These are phyloP conservation scores for Drosophila albomicans DNA, from an alignment of 1,140 invertebrate genomes.

Conservation along the genomic window DNA sequence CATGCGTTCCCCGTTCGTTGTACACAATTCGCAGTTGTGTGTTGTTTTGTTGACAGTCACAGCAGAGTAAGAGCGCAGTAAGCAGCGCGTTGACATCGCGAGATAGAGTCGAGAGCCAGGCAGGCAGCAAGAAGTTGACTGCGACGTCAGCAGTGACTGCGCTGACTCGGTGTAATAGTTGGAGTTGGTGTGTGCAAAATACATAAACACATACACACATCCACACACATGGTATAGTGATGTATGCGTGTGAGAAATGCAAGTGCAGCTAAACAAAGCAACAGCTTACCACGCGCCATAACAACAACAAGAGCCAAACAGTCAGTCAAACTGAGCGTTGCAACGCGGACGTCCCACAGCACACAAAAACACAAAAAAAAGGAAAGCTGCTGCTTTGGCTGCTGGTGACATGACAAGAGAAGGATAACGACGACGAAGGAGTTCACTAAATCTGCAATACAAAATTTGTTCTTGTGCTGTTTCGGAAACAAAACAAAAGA, in stretches of 20 bases:
- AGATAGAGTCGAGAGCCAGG: slow-evolving; percentile 18
- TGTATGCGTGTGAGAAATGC: slow-evolving; percentile 38
- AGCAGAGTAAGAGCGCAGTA: neutral
- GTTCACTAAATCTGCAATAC: too few relatives aligned
- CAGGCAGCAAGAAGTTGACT: neutral
- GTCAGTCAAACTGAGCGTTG: slow-evolving; percentile 64
- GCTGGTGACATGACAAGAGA: slow-evolving; percentile 16
- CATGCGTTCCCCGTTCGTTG: slow-evolving; percentile 32
- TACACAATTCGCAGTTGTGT: slow-evolving; percentile 45
- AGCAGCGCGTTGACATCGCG: slow-evolving; percentile 41
- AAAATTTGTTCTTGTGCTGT: too few relatives aligned
- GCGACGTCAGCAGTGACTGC: slow-evolving; percentile 4
- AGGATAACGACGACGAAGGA: neutral
- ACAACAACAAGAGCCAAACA: slow-evolving; percentile 57
- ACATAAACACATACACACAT: slow-evolving; percentile 1
- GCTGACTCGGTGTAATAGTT: slow-evolving; percentile 36
- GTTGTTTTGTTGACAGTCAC: slow-evolving; percentile 54
- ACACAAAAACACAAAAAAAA: slow-evolving; percentile 14
- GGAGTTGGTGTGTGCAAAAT: slow-evolving; percentile 33
- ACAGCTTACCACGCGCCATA: slow-evolving; percentile 58
- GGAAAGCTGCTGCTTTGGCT: too few relatives aligned
- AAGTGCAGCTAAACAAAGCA: slow-evolving; percentile 63
- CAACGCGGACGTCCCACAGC: slow-evolving; percentile 60
- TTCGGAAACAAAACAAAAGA: too few relatives aligned
- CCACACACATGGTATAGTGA: neutral